phyloP scores from a whole-genome alignment of 2,888 invertebrate species.

The Cremastinae sp. region DNA sequence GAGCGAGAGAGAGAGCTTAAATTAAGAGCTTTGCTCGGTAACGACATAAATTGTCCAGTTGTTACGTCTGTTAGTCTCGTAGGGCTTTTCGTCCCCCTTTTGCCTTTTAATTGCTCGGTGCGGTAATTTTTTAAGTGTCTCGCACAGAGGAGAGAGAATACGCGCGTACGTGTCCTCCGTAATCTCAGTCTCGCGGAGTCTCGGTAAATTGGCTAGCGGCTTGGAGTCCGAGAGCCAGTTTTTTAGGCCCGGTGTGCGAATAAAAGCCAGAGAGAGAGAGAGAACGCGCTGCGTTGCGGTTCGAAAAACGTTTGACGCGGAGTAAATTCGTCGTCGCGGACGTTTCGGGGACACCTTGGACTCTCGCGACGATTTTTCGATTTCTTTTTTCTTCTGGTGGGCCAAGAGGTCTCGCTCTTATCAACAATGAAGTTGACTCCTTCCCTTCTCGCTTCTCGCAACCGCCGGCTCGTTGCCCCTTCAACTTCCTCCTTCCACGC shows the following conservation, averaged over 20 bases:
- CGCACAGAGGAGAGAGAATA: neutral
- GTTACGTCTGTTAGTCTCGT: conserved; percentile 40
- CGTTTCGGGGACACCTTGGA: conserved; percentile 26
- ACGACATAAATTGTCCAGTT: conserved; percentile 55
- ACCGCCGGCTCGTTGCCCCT: conserved; percentile 56
- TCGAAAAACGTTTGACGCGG: conserved; percentile 39
- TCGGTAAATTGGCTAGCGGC: conserved; percentile 52
- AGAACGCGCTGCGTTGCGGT: too few relatives aligned
- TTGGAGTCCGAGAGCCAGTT: conserved; percentile 33
- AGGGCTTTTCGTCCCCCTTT: conserved; percentile 30
- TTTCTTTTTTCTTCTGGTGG: conserved; percentile 46
- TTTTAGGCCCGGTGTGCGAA: conserved; percentile 3
- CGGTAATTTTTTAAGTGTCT: conserved; percentile 59
- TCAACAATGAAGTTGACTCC: conserved; percentile 65
- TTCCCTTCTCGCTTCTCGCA: neutral
- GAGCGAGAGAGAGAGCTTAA: conserved; percentile 20
- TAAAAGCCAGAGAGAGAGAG: conserved; percentile 12
- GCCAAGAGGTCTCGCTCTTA: conserved; percentile 63
- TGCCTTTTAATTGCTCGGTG: conserved; percentile 57
- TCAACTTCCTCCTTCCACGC: conserved; percentile 21
- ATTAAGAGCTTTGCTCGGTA: conserved; percentile 47
- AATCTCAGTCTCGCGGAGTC: conserved; percentile 50
- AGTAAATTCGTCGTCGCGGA: conserved; percentile 54
- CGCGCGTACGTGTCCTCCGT: conserved; percentile 21
- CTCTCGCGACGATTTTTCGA: too few relatives aligned